Conservation (phyloP, 1,140 invertebrate genomes). For the Ips nitidus region DNA sequence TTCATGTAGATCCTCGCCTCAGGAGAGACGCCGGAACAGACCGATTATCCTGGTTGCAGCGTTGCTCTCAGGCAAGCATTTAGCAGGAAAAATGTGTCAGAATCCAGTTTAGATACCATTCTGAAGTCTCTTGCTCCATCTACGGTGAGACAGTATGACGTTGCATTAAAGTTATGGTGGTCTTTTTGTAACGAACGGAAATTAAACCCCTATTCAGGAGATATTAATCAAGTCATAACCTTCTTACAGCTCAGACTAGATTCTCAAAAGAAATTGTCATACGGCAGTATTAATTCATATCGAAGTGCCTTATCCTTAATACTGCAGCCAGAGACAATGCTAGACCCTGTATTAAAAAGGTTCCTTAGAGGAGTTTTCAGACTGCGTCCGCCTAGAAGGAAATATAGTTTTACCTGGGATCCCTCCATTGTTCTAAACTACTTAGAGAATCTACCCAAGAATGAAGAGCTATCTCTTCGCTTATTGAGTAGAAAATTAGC, state of each 20-base stretch:
- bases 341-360: not conserved
- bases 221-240: not conserved
- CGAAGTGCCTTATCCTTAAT: not conserved
- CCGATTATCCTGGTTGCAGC: slow-evolving; percentile 6
- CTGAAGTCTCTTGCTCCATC: not conserved
- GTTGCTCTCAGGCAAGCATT: slow-evolving; percentile 2
- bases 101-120: not conserved
- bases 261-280: not conserved
- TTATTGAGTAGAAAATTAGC: too few relatives aligned
- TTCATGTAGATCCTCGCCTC: too few relatives aligned
- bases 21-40: too few relatives aligned
- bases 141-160: not conserved
- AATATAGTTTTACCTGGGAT: too few relatives aligned
- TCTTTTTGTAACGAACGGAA: not conserved
- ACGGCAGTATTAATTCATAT: not conserved
- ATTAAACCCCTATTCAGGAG: not conserved
- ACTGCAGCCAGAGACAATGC: not conserved
- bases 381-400: too few relatives aligned
- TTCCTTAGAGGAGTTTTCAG: too few relatives aligned
- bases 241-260: not conserved
- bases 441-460: too few relatives aligned
- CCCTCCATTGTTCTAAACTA: too few relatives aligned
- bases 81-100: not conserved
- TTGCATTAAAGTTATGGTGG: not conserved
- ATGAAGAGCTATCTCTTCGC: too few relatives aligned